Percentiles rank a stretch among this genome's conserved stretches.
phyloP scores from a whole-genome alignment of 2,113 vertebrate genomes.

The Bagarius yarrelli region DNA sequence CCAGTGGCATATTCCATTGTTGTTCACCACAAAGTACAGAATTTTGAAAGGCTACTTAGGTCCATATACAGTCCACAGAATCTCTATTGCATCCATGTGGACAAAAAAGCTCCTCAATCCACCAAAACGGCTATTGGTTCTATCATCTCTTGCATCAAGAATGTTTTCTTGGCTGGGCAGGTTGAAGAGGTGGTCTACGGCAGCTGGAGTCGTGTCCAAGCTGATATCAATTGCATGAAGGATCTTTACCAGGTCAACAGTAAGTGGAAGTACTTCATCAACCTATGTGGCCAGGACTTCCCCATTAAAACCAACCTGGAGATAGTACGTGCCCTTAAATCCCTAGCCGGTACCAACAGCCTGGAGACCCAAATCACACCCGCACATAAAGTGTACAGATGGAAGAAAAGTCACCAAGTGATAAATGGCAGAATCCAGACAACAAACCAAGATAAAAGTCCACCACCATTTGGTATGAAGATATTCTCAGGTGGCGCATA shows the following conservation, averaged over 20 bases:
- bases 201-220: slow-evolving; percentile 85
- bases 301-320: slow-evolving; percentile 91
- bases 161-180: slow-evolving; percentile 80
- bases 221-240: slow-evolving; percentile 91
- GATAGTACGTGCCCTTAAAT: slow-evolving; percentile 78
- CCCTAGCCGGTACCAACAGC: slow-evolving; percentile 78
- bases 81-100: slow-evolving; percentile 82
- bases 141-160: slow-evolving; percentile 82
- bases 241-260: slow-evolving; percentile 74
- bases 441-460: slow-evolving; percentile 67
- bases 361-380: slow-evolving; percentile 82
- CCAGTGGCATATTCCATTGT: slow-evolving; percentile 89
- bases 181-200: slow-evolving; percentile 80
- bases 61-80: slow-evolving; percentile 72
- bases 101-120: slow-evolving; percentile 73
- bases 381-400: slow-evolving; percentile 70
- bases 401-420: slow-evolving; percentile 67
- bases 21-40: slow-evolving; percentile 81
- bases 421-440: slow-evolving; percentile 69
- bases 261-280: slow-evolving; percentile 88
- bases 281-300: slow-evolving; percentile 91
- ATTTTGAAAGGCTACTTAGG: slow-evolving; percentile 67
- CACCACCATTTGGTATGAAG: slow-evolving; percentile 73
- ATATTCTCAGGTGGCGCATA: slow-evolving; percentile 86
- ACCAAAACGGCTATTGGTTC: slow-evolving; percentile 70